Base-by-base conservation (phyloP, 2,113 vertebrate species). In the Nyctereutes procyonoides region DNA sequence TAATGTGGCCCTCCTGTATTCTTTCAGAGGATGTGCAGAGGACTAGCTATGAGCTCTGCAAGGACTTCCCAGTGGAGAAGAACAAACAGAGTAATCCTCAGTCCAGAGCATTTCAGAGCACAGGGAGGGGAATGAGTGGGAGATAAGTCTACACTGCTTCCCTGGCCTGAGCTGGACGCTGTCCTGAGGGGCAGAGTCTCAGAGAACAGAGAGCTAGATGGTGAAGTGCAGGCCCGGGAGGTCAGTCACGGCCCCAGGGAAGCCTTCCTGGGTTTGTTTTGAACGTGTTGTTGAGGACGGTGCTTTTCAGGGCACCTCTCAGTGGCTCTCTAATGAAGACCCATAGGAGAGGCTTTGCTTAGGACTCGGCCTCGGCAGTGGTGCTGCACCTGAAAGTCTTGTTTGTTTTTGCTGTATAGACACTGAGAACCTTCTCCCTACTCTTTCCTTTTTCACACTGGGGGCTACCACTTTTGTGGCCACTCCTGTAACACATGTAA, bases 281-380 rank as follows among this genome's bases (percentile, higher is more conserved):
- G 88, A 89, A 85, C 1, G 20, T 93, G 86, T 91, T 89, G 79
- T 74, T 97, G 94, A 43, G 67, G 51, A 89, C 1, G 7, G 71
- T 69, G 43, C 55, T 93, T 96, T 88, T 74, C 13, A n/a, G 0
- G 2, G 67, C 22, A 53, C 51, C 74, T 92, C 32, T 16, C 24
- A 17, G 93, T 63, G 83, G 77, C 32, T 95, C 76, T 90, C 60
- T 97, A 97, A 93, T 91, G 96, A 97, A 80, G 84, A 93, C 83
- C 92, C 94, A 92, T 1, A 58, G 90, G 87, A 93, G 79, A 92
- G 67, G 69, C 19, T 95, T 83, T 89, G 74, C 84, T 97, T 60
- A 67, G 76, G 63, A 43, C 63, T 94, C 48, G 65, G 80, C 8
- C 0, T 48, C 1, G 0, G 43, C 48, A 84, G 19, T 8, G 69